phyloP scores from a whole-genome alignment of 92 coral and sea anemone genomes.

The Zoanthus gigantus region DNA sequence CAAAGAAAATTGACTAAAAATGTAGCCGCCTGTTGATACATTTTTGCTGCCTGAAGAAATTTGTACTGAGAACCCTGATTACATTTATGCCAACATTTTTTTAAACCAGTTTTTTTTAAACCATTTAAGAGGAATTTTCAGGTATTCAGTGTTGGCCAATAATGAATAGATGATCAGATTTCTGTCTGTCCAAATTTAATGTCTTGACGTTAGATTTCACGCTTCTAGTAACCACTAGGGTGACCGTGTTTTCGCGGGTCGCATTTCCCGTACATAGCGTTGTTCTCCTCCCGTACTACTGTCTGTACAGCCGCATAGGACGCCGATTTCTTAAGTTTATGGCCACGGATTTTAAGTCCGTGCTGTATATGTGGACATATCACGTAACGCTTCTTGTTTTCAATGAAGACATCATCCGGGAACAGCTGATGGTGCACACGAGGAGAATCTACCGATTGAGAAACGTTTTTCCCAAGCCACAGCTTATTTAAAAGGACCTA shows the following conservation, averaged over 20 bases:
- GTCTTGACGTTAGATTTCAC: too few species aligned
- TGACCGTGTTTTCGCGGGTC: conserved; percentile 92
- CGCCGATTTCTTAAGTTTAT: conserved; percentile 35
- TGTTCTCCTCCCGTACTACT: conserved; percentile 61
- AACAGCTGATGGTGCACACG: conserved; percentile 84
- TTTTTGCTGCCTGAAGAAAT: too few species aligned
- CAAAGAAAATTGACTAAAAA: too few species aligned
- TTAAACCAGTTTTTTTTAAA: too few species aligned
- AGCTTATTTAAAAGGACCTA: conserved; percentile 77
- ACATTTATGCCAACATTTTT: too few species aligned
- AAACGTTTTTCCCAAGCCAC: conserved; percentile 80
- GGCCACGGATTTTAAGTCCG: conserved; percentile 74
- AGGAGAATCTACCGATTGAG: conserved; percentile 73
- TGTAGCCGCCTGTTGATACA: too few species aligned
- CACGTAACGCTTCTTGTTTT: conserved; percentile 56
- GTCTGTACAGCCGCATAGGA: conserved; percentile 83
- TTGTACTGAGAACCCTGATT: too few species aligned
- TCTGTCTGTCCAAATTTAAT: too few species aligned
- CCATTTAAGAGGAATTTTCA: too few species aligned
- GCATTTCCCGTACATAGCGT: conserved; percentile 78
- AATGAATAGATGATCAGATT: too few species aligned
- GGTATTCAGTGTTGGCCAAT: too few species aligned
- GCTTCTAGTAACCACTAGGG: conserved; percentile 72
- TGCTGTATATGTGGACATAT: conserved; percentile 58
- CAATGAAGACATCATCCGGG: conserved; percentile 69